These are phyloP conservation scores for Stictonetta naevosa DNA, from an alignment of 2,113 vertebrate genomes.

Conservation along the genomic window DNA sequence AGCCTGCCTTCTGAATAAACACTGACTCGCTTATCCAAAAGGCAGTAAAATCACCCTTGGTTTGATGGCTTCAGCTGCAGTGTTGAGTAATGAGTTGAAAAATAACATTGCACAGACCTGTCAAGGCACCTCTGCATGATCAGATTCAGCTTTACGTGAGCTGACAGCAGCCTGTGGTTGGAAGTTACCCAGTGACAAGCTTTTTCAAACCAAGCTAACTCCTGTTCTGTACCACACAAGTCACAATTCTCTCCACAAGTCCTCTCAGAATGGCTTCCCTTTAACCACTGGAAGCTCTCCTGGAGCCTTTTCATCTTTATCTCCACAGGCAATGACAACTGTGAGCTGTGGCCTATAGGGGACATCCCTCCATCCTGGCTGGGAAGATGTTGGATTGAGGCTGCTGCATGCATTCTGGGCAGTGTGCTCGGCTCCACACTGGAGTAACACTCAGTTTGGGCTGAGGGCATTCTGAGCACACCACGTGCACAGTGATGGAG, in stretches of 20 bases:
- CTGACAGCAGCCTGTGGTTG: background rate
- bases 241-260: background rate
- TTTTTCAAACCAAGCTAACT: background rate
- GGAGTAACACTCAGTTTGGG: background rate
- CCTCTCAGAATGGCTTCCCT: background rate
- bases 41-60: constrained; percentile 42
- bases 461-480: background rate
- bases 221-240: background rate
- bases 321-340: background rate
- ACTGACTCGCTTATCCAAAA: constrained; percentile 34
- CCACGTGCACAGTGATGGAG: fast-evolving
- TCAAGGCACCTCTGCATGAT: constrained; percentile 30
- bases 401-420: background rate
- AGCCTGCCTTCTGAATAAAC: constrained; percentile 31
- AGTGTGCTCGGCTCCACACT: background rate
- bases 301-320: background rate
- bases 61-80: constrained; percentile 41
- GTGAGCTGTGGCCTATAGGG: background rate
- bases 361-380: fast-evolving
- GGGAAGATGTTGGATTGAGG: background rate
- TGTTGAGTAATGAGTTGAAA: constrained; percentile 57
- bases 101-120: constrained; percentile 60
- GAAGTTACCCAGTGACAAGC: constrained; percentile 16
- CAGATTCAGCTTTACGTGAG: background rate
- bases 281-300: background rate